Evolutionary conservation across 2,888 invertebrate genomes (phyloP).

Genomic region (Ectemnius cavifrons): DNA sequence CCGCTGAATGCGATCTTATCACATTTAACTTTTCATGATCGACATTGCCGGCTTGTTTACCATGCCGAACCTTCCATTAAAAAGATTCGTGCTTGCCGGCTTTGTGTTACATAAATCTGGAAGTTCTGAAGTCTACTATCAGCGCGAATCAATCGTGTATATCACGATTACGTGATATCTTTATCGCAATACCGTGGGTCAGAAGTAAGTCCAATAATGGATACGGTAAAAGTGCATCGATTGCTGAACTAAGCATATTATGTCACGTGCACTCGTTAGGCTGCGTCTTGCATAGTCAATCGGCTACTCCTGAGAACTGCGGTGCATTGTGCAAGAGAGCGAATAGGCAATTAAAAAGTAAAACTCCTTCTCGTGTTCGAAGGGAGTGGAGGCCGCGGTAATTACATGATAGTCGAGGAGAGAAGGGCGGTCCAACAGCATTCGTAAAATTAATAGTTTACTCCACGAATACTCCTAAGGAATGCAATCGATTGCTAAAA

Average conservation of each 20-base stretch:
- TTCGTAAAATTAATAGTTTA: too few species aligned
- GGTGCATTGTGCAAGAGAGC: conserved; percentile 40
- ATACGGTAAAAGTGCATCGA: conserved; percentile 20
- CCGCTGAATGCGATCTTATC: too few species aligned
- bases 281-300: conserved; percentile 42
- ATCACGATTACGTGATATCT: background rate
- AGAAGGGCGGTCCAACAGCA: too few species aligned
- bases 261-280: conserved; percentile 48
- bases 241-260: conserved; percentile 34
- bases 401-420: background rate
- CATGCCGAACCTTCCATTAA: too few species aligned
- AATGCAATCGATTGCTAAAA: too few species aligned
- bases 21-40: too few species aligned
- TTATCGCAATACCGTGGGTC: conserved; percentile 4
- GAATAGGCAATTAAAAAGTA: conserved; percentile 47
- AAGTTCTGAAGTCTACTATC: too few species aligned
- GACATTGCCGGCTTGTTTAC: too few species aligned
- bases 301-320: conserved; percentile 23
- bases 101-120: too few species aligned
- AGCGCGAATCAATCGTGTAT: background rate
- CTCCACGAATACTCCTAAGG: too few species aligned
- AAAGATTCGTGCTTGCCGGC: too few species aligned
- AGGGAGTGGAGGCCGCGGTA: conserved; percentile 31
- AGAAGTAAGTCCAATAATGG: conserved; percentile 12
- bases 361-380: conserved; percentile 29